Percentiles rank a stretch among this genome's conserved stretches.
Evolutionary conservation across 1,140 invertebrate species (phyloP).

Genomic region (Aricia agestis): DNA sequence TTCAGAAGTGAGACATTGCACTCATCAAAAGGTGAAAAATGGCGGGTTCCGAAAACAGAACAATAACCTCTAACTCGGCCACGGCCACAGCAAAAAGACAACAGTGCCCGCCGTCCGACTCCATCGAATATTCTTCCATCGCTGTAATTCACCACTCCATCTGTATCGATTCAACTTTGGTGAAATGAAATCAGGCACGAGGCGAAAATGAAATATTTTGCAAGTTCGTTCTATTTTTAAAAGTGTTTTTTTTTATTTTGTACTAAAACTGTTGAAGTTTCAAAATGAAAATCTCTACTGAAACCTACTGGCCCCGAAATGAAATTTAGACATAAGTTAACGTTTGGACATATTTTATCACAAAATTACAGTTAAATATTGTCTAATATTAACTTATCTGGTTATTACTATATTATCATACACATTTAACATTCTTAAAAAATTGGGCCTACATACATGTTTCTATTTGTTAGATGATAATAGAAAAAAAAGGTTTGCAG

Average conservation of each 20-base stretch:
- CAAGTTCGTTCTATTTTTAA: not conserved
- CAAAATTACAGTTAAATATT: too few relatives aligned
- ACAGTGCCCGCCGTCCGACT: conserved; percentile 33
- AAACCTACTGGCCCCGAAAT: too few relatives aligned
- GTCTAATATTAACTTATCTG: too few relatives aligned
- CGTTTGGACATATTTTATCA: too few relatives aligned
- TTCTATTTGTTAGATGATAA: too few relatives aligned
- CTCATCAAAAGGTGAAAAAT: conserved; percentile 40
- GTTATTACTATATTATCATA: too few relatives aligned
- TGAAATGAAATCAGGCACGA: conserved; percentile 27
- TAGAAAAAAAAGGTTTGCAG: too few relatives aligned
- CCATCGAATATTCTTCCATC: conserved; percentile 38
- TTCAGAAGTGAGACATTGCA: conserved; percentile 31
- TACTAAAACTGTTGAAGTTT: too few relatives aligned
- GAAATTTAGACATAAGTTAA: too few relatives aligned
- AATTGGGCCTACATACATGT: too few relatives aligned
- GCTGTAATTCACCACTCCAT: conserved; percentile 29
- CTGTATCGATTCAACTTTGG: conserved; percentile 32
- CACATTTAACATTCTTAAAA: too few relatives aligned
- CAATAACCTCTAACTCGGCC: conserved; percentile 69
- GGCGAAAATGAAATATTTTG: conserved; percentile 10
- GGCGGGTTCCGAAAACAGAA: conserved; percentile 63
- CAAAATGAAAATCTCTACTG: too few relatives aligned
- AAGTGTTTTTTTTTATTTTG: not conserved
- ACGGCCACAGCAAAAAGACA: conserved; percentile 63